phyloP scores from a whole-genome alignment of 2,797 vertebrate species.

The Coregonus ussuriensis region DNA sequence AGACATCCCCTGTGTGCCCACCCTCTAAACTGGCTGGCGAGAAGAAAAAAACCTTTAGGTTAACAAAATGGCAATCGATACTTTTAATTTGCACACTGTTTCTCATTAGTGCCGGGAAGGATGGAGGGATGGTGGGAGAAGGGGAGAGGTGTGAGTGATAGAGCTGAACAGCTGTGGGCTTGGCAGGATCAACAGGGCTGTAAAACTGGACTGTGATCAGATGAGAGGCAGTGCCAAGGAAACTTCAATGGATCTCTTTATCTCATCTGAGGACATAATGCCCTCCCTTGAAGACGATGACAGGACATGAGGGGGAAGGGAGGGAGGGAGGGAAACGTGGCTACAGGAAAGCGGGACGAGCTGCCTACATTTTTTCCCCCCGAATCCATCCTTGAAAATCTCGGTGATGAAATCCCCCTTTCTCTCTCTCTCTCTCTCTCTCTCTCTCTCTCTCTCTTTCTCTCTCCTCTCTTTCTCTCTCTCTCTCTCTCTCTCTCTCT shows the following conservation, averaged over 20 bases:
- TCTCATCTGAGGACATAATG: conserved; percentile 74
- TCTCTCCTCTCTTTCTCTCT: fast-evolving
- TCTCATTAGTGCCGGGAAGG: conserved; percentile 73
- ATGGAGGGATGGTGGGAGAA: not conserved
- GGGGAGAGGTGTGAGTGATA: conserved; percentile 65
- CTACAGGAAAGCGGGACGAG: not conserved
- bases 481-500: no score
- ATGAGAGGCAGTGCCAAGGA: conserved; percentile 76
- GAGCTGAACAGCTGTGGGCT: conserved; percentile 84
- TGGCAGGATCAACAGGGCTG: conserved; percentile 78
- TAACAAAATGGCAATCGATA: conserved; percentile 83
- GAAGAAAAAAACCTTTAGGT: conserved; percentile 58
- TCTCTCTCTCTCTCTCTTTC: no score
- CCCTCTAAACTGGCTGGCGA: not conserved
- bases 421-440: no score
- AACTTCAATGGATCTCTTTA: conserved; percentile 86
- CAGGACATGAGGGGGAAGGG: not conserved
- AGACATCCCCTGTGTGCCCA: not conserved
- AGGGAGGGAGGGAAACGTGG: not conserved
- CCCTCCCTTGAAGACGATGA: conserved; percentile 26
- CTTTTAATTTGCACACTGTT: conserved; percentile 85
- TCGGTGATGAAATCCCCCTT: no score
- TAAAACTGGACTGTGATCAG: conserved; percentile 81
- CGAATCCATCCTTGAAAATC: not conserved
- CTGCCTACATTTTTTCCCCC: not conserved